Evolutionary conservation across 1,140 invertebrate species (phyloP).

Genomic region (Hydropsyche tenuis): DNA sequence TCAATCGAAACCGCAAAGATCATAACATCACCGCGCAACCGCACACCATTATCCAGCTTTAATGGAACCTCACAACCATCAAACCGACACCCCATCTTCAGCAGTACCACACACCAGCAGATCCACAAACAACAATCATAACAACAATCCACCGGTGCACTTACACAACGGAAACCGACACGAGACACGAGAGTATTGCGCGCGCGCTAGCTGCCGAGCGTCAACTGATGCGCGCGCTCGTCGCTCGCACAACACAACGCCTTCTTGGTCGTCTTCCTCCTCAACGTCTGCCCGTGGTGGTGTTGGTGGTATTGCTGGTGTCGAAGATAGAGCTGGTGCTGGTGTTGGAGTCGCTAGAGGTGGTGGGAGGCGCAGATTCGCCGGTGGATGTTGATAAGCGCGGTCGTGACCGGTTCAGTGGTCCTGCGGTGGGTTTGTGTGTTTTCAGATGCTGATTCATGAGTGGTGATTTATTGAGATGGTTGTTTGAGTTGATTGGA

Average conservation of each 20-base stretch:
- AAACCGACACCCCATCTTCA: no score
- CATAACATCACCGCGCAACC: no score
- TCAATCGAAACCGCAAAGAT: no score
- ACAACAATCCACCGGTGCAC: neutral
- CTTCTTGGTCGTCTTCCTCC: constrained; percentile 8
- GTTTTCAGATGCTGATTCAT: no score
- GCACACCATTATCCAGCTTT: no score
- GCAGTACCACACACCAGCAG: no score
- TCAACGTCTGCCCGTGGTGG: neutral
- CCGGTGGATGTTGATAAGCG: neutral
- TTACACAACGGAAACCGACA: neutral
- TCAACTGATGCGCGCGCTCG: constrained; percentile 15
- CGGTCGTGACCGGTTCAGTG: neutral
- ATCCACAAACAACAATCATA: neutral
- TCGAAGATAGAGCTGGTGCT: no score
- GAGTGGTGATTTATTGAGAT: no score
- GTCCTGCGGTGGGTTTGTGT: no score
- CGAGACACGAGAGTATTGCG: constrained; percentile 4
- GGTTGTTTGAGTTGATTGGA: no score
- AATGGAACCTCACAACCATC: no score
- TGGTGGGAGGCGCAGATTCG: neutral
- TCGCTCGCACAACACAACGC: neutral
- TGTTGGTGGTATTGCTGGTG: neutral
- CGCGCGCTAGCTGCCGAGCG: neutral
- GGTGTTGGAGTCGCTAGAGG: neutral